A percentile compares a stretch with the other conserved stretches of the same genome.
phyloP scores from a whole-genome alignment of 2,888 invertebrate species.

The Drosophila ustulata region DNA sequence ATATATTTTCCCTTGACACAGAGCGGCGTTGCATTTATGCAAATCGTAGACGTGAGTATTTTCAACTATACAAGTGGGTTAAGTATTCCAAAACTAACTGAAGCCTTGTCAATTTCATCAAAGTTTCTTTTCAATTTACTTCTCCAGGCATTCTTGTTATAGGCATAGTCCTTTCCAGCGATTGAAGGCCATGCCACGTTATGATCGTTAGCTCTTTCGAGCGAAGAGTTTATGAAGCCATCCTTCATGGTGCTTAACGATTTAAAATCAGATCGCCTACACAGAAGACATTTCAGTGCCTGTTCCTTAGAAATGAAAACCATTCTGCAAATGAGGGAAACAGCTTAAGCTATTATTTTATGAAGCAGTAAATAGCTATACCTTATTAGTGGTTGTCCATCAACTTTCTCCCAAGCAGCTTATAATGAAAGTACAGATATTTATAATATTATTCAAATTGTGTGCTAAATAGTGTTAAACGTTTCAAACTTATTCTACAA shows the following conservation, averaged over 20 bases:
- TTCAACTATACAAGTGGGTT: conserved; percentile 68
- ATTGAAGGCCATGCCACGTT: conserved; percentile 38
- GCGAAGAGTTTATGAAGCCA: conserved; percentile 4
- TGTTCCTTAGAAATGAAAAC: conserved; percentile 54
- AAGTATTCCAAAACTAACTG: conserved; percentile 73
- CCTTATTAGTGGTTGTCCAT: conserved; percentile 42
- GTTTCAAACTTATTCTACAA: neutral
- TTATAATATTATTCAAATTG: neutral
- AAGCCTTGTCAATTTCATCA: conserved; percentile 73
- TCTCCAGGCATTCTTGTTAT: conserved; percentile 63
- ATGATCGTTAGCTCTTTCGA: conserved; percentile 16
- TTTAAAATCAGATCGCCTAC: conserved; percentile 53
- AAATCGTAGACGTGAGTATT: conserved; percentile 20
- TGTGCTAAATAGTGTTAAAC: neutral
- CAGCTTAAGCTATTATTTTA: neutral
- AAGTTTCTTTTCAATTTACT: conserved; percentile 71
- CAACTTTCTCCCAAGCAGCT: conserved; percentile 50
- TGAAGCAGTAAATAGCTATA: conserved; percentile 8
- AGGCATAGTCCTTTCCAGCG: conserved; percentile 47
- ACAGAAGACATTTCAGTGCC: conserved; percentile 53
- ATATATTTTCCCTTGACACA: conserved; percentile 65
- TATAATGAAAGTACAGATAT: conserved; percentile 13
- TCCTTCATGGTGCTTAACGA: conserved; percentile 34
- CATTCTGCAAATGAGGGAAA: conserved; percentile 41
- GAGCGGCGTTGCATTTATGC: conserved; percentile 48